Base-by-base conservation (phyloP, 1,140 invertebrate species). In the Chlorops oryzae region DNA sequence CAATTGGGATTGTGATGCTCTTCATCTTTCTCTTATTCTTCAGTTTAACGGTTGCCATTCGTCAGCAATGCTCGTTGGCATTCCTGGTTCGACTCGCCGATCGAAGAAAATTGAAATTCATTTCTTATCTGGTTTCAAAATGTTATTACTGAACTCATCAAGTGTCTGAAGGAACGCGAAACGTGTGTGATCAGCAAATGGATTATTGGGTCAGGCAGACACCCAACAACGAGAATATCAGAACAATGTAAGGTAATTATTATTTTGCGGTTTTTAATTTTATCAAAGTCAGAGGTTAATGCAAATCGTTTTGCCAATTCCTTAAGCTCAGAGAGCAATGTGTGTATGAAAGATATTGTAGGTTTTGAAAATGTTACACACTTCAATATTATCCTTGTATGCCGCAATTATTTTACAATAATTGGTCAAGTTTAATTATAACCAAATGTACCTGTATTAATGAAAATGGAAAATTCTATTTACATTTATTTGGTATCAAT, bases 301-400 rank as follows among this genome's bases (percentile, higher is more conserved):
- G 94, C 90, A 79, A 99, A 98, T 57, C 95, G 78, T 73, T 97
- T 95, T 3, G 95, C 95, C 58, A 99, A 79, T 80, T 98, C 96
- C 77, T 87, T 60, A 0, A 74, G 47, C 40, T 66, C 62, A 5
- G 57, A 38, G 52, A 70, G n/a, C n/a, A n/a, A n/a, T n/a, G n/a
- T n/a, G n/a, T n/a, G n/a, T n/a, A n/a, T n/a, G n/a, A n/a, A n/a
- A n/a, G n/a, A n/a, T n/a, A n/a, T n/a, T n/a, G n/a, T n/a, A n/a
- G n/a, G n/a, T n/a, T n/a, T n/a, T n/a, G n/a, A n/a, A n/a, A n/a
- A n/a, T n/a, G n/a, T n/a, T n/a, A n/a, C n/a, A n/a, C n/a, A n/a
- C n/a, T n/a, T n/a, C n/a, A n/a, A n/a, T n/a, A n/a, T n/a, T n/a
- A n/a, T n/a, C n/a, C n/a, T n/a, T n/a, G n/a, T n/a, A n/a, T n/a